Conservation (phyloP, 1,140 invertebrate species). For the Bombyx mandarina region DNA sequence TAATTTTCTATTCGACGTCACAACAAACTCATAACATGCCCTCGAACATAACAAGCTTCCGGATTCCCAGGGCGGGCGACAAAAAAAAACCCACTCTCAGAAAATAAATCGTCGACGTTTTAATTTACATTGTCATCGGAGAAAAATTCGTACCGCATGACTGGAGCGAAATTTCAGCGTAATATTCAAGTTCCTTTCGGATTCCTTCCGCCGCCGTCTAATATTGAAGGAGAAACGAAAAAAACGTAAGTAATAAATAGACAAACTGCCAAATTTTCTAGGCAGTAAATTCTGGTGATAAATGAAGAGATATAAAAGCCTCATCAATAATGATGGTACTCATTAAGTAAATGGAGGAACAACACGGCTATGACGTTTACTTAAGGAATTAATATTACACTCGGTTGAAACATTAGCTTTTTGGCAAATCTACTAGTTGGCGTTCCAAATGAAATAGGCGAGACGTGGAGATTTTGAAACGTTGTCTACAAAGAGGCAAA, state of each 20-base stretch:
- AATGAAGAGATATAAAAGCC: conserved; percentile 21
- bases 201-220: too few species aligned
- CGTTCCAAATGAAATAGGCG: not conserved
- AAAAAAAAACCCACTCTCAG: too few species aligned
- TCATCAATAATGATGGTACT: conserved; percentile 28
- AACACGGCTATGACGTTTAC: conserved; percentile 19
- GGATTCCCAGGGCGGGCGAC: too few species aligned
- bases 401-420: conserved; percentile 22
- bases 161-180: too few species aligned
- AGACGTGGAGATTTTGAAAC: not conserved
- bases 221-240: too few species aligned
- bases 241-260: not conserved
- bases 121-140: too few species aligned
- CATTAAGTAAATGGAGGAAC: conserved; percentile 35
- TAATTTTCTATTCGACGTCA: too few species aligned
- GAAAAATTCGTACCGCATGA: too few species aligned
- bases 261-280: conserved; percentile 15
- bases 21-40: too few species aligned
- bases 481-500: not conserved
- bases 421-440: not conserved
- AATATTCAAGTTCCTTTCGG: too few species aligned
- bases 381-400: conserved; percentile 46
- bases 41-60: too few species aligned
- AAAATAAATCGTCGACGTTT: too few species aligned
- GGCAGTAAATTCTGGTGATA: conserved; percentile 6